A percentile compares a stretch with the other conserved stretches of the same genome.
Evolutionary conservation across 1,140 invertebrate species (phyloP).

Genomic region (Sycophila sp.): DNA sequence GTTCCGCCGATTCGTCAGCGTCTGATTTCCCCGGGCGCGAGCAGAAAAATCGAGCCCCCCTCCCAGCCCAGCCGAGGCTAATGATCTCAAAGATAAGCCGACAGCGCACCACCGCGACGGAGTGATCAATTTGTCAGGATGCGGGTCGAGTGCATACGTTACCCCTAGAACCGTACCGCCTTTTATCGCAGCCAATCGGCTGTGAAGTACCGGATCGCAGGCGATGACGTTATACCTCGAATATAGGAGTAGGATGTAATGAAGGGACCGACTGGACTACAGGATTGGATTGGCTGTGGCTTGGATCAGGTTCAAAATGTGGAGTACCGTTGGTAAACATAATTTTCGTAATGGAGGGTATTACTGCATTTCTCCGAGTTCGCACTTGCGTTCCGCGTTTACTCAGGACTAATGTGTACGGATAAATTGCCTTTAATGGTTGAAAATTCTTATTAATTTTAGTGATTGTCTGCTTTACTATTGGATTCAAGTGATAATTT

Average conservation of each 20-base stretch:
- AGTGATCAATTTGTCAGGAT: conserved; percentile 25
- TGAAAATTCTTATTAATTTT: no score
- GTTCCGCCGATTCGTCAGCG: conserved; percentile 40
- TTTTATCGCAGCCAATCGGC: not conserved
- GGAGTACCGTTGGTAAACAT: not conserved
- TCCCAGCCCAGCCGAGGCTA: not conserved
- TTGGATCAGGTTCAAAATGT: not conserved
- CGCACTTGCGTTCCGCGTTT: no score
- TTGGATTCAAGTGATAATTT: no score
- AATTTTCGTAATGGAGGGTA: conserved; percentile 3
- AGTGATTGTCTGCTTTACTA: no score
- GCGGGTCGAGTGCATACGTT: conserved; percentile 1
- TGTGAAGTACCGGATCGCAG: not conserved
- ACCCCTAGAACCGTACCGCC: not conserved
- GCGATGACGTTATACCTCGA: not conserved
- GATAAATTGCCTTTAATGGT: no score
- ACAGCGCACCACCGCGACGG: not conserved
- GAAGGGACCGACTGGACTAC: no score
- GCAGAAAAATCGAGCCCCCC: conserved; percentile 29
- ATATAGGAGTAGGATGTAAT: not conserved
- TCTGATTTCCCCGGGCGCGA: conserved; percentile 40
- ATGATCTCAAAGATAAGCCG: conserved; percentile 37
- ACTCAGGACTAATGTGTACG: no score
- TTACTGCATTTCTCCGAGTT: no score
- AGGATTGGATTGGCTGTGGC: not conserved